A percentile compares a stretch with the other conserved stretches of the same genome.
Conservation (phyloP, 1,140 invertebrate genomes). For the Meteorus sp. region DNA sequence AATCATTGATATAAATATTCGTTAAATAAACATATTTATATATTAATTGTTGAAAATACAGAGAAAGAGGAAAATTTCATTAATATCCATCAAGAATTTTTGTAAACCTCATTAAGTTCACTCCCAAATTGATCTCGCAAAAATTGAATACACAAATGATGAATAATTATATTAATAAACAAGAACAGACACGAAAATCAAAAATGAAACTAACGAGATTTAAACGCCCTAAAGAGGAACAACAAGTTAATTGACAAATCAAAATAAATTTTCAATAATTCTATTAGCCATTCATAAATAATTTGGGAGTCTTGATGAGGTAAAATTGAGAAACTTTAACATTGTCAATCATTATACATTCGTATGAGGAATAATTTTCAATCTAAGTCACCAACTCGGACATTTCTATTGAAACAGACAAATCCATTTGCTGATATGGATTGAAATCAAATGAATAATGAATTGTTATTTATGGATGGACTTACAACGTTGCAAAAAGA, state of each 20-base stretch:
- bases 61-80: neutral
- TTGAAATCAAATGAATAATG: slow-evolving; percentile 20
- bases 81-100: slow-evolving; percentile 20
- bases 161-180: slow-evolving; percentile 14
- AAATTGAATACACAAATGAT: slow-evolving; percentile 18
- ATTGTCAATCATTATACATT: too few species aligned
- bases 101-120: slow-evolving; percentile 57
- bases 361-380: too few species aligned
- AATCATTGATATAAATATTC: slow-evolving; percentile 31
- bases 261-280: slow-evolving; percentile 27
- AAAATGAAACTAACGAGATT: slow-evolving; percentile 55
- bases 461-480: slow-evolving; percentile 27
- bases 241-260: too few species aligned
- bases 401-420: too few species aligned
- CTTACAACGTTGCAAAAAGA: neutral
- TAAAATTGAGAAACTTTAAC: too few species aligned
- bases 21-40: neutral
- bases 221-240: too few species aligned
- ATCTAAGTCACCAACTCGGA: too few species aligned
- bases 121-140: slow-evolving; percentile 62
- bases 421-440: too few species aligned
- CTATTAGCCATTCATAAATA: slow-evolving; percentile 52
- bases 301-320: slow-evolving; percentile 61
- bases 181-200: slow-evolving; percentile 14
- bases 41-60: neutral